Base-by-base conservation (phyloP, 2,888 invertebrate species). In the Microchrysa polita region DNA sequence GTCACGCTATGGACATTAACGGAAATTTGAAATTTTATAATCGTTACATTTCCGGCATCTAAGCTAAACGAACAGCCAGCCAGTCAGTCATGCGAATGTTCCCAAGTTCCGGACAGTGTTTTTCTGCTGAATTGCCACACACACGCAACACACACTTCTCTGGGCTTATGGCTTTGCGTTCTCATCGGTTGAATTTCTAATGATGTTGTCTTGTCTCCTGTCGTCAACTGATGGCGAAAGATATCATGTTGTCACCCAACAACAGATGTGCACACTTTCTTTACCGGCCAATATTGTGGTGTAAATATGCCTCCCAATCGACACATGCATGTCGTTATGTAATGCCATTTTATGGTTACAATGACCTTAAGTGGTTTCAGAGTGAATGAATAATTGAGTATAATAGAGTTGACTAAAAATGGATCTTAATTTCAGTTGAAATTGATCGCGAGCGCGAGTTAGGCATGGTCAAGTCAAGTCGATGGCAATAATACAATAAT, bases 1-100 rank as follows among this genome's bases (percentile, higher is more conserved):
- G 55, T 55, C 52, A 16, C n/a, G 52, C 14, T 65, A 48, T n/a
- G n/a, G 44, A 44, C n/a, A 20, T 65, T 65, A 65, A 65, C 65
- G 65, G 65, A 65, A 65, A 48, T 65, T 65, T 48, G 65, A 65
- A 65, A 48, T 65, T 48, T 65, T 20, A 65, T 22, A 65, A 48
- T 44, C 44, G 34, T 65, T 65, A 48, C 22, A 48, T 65, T 65
- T 65, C 65, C 65, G 65, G 22, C 55, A 20, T 16, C 55, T 16
- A 5, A 52, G 55, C 55, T 16, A 5, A 52, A 16, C 52, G 27
- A 34, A 5, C 61, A 61, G 44, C 22, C 42, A n/a, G n/a, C n/a
- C n/a, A n/a, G n/a, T n/a, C n/a, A n/a, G n/a, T n/a, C n/a, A n/a
- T 63, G 23, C 63, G 44, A 63, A 63, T 63, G 44, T n/a, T n/a